These are phyloP conservation scores for Mastomys natalensis DNA, from an alignment of 2,113 vertebrate species.

Conservation along the genomic window DNA sequence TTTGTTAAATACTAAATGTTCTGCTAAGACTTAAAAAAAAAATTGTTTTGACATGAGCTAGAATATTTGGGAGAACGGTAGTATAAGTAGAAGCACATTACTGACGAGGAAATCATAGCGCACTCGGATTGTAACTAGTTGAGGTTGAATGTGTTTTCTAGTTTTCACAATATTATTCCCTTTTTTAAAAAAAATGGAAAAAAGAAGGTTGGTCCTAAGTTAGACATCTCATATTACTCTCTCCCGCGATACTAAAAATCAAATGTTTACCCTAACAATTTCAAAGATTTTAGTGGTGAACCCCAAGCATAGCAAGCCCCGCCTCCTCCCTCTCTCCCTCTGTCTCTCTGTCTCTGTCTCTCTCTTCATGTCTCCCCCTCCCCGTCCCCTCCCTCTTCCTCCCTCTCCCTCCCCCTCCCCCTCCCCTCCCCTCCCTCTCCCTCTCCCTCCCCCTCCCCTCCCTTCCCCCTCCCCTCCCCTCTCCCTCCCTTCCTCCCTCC, in stretches of 20 bases:
- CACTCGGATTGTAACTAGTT: neutral
- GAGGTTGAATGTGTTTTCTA: neutral
- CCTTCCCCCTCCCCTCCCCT: no score
- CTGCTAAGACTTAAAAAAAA: neutral
- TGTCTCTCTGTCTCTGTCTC: neutral
- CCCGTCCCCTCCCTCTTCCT: accelerated
- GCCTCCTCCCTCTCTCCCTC: neutral
- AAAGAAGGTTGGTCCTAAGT: conserved; percentile 30
- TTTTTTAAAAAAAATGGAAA: conserved; percentile 29
- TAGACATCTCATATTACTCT: neutral
- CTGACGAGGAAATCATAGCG: neutral
- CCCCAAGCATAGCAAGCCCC: neutral
- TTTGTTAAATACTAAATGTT: conserved; percentile 22
- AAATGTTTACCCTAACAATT: neutral
- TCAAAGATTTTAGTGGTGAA: neutral
- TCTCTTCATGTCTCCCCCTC: no score
- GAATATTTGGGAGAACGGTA: conserved; percentile 16
- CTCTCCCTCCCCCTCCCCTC: accelerated
- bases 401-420: no score
- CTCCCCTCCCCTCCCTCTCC: no score
- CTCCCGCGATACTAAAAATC: conserved; percentile 33
- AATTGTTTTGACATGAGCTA: conserved; percentile 20
- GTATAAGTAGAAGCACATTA: neutral
- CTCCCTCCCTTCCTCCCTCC: neutral
- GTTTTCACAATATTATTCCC: conserved; percentile 34